Base-by-base conservation (phyloP, 53 echinoderm and acorn worm genomes). In the Echinometra lucunter region DNA sequence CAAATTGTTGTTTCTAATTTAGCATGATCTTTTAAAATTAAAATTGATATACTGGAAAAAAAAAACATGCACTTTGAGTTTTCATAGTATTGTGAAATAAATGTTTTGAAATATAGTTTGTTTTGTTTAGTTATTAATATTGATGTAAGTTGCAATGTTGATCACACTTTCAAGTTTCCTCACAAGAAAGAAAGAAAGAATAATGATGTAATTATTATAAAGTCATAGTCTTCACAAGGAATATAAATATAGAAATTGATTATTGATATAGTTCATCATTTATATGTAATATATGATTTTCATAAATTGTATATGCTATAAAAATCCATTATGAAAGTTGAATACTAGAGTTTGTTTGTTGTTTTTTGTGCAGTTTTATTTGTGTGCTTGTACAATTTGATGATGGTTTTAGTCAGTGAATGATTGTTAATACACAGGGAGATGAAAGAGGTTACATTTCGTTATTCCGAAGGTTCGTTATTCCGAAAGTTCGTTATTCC, bases 241-340 rank as follows among this genome's bases (percentile, higher is more conserved):
- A 63, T 25, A 12, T 12, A 69, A 19, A 69, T 12, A 69, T 30
- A 34, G 10, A 1, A 69, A 2, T 69, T 69, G 34, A 69, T 69
- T 69, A 69, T 69, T 69, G 69, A 69, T 34, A 69, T 69, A 69
- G 34, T 69, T 30, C 34, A 69, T 32, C 69, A 69, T 69, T 30
- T 69, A 69, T 69, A 69, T 69, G 69, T 69, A 32, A 69, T 69
- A 69, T 69, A 69, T 69, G 32, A 69, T 69, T 69, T 69, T 69
- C 34, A 69, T 69, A 69, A 69, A 69, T 69, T 69, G 69, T 69
- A 1, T 69, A 69, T 32, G 69, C 28, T 34, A 69, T 69, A 30
- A 69, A 69, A 12, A 32, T 34, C 69, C 69, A 69, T 34, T 69
- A 15, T 32, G 11, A 69, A 34, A 69, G 32, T 69, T 69, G 15